Base-by-base conservation (phyloP, 2,797 vertebrate genomes). In the Malacoctenus gilli region DNA sequence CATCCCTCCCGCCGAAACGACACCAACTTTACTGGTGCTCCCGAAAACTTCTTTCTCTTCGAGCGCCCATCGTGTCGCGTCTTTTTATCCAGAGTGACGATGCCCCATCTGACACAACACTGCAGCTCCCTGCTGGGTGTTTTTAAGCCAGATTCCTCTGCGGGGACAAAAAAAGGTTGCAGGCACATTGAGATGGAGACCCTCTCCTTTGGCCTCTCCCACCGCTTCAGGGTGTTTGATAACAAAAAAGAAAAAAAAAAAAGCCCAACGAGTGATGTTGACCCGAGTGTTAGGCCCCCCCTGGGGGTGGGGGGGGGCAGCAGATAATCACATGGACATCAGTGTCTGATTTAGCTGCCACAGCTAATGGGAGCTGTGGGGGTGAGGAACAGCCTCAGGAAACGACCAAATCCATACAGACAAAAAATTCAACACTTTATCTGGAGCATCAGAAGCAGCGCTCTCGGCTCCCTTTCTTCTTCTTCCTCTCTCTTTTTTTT, bases 251-350 rank as follows among this genome's bases (percentile, higher is more conserved):
- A 36, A 69, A 25, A 28, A 67, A 7, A 42, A 62, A 44, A 48
- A 39, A 59, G 68, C 36, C 46, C 4, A 16, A 31, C n/a, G 8
- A 70, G 44, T 43, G 72, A 79, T 69, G 68, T 58, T 43, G 72
- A 84, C 59, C 80, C 19, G 28, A 58, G 75, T 52, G 57, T 76
- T 60, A 56, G 34, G 39, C 39, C 41, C 60, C 34, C n/a, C n/a
- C n/a, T n/a, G n/a, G n/a, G n/a, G n/a, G n/a, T n/a, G n/a, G n/a
- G 34, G 18, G 59, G 56, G 71, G 56, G 36, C 56, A 42, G 59
- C 62, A 73, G 52, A 76, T 83, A 52, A 82, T 70, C 76, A 75
- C 39, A 3, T 47, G 46, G 49, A 54, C 65, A 46, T 69, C 63
- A 42, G 59, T 59, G 59, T 48, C 50, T 25, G 36, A 38, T 73